Base-by-base conservation (phyloP, 1,140 invertebrate species). In the Muscidifurax raptorellus region DNA sequence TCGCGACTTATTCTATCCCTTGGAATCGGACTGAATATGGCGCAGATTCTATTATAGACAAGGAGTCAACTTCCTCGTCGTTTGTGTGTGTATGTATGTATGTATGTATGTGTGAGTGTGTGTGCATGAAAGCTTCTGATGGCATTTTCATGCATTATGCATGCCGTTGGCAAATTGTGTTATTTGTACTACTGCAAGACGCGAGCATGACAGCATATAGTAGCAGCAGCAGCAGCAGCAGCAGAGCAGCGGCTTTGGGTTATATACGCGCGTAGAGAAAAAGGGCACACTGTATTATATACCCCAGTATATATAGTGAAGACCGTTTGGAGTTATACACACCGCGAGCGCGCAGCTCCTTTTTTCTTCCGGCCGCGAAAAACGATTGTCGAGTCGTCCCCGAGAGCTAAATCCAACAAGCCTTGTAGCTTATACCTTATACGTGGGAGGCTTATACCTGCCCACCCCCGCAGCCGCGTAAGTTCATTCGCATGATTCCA, bases 41-140 rank as follows among this genome's bases (percentile, higher is more conserved):
- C 88, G 86, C 87, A 92, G 92, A 92, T 92, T 92, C 92, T 90
- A 92, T 92, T 92, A 92, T 91, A 92, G 92, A 92, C 91, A 92
- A 92, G 90, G 89, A 91, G 89, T 90, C 89, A 86, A 6, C 86
- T 89, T 89, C 89, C 12, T n/a, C n/a, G n/a, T n/a, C n/a, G n/a
- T n/a, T n/a, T n/a, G n/a, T n/a, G n/a, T n/a, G n/a, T n/a, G n/a
- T n/a, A n/a, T n/a, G n/a, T n/a, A n/a, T n/a, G n/a, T n/a, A n/a
- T n/a, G n/a, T n/a, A n/a, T n/a, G n/a, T n/a, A n/a, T n/a, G n/a
- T n/a, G n/a, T n/a, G 40, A 47, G 22, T 5, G 44, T 52, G 40
- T 44, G 44, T 5, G 7, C 9, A 27, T 3, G 76, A 59, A 25
- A 59, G 59, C 22, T 87, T 85, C 89, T 87, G 88, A 69, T 89